phyloP scores from a whole-genome alignment of 64 coral and sea anemone genomes.

The Montipora cactus region DNA sequence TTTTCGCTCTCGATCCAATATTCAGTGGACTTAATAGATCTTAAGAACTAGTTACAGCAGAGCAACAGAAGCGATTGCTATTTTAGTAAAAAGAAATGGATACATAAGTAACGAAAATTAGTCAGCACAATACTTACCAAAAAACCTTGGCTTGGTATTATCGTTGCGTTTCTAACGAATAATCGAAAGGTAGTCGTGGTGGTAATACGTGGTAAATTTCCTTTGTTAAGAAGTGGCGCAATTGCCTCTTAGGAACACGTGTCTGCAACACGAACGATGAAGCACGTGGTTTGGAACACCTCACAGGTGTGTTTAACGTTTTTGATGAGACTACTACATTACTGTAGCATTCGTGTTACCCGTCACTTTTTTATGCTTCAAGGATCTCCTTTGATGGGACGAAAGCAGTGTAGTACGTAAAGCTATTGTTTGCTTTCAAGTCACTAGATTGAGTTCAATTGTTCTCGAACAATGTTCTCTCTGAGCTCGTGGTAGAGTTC shows the following conservation, averaged over 20 bases:
- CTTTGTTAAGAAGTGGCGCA: background rate
- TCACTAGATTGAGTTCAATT: constrained; percentile 5
- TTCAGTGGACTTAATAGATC: no score
- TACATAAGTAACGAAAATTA: background rate
- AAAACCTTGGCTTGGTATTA: background rate
- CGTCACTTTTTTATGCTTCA: constrained; percentile 3
- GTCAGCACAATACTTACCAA: background rate
- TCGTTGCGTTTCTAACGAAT: background rate
- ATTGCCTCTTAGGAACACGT: background rate
- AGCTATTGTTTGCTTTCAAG: constrained; percentile 26
- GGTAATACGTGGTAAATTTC: background rate
- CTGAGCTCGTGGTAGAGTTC: constrained; percentile 11
- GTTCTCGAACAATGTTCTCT: constrained; percentile 19
- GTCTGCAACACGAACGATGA: background rate
- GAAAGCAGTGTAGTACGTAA: background rate
- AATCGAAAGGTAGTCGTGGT: background rate
- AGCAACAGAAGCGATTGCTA: no score
- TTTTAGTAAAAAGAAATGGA: no score
- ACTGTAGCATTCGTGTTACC: background rate
- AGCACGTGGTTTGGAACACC: constrained; percentile 26
- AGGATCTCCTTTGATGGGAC: background rate
- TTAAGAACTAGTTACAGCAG: no score
- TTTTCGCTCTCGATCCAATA: no score
- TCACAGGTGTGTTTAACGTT: constrained; percentile 48
- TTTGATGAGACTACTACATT: background rate